Conservation (phyloP, 2,888 invertebrate genomes). For the Lucinisca nassula region DNA sequence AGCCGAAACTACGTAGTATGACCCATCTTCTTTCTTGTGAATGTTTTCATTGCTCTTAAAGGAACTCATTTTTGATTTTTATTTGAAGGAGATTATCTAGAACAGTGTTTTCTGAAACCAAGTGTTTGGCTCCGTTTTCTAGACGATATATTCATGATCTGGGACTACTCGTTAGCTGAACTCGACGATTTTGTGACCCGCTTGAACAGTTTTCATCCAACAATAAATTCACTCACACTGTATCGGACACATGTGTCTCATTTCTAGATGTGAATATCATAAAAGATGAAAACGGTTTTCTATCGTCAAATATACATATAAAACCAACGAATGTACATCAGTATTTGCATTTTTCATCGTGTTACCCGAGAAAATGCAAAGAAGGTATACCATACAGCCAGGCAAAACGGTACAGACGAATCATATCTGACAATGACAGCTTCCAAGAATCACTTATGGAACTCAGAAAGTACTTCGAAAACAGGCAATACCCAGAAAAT, state of each 20-base stretch:
- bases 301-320: too few relatives aligned
- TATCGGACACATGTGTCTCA: too few relatives aligned
- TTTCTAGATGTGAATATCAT: background rate
- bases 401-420: constrained; percentile 32
- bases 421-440: constrained; percentile 37
- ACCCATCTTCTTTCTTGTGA: too few relatives aligned
- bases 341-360: constrained; percentile 21
- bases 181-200: background rate
- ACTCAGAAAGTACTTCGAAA: too few relatives aligned
- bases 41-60: too few relatives aligned
- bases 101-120: background rate
- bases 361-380: constrained; percentile 18
- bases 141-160: background rate
- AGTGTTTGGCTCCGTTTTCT: background rate
- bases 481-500: too few relatives aligned
- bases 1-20: too few relatives aligned
- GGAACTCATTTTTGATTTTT: too few relatives aligned
- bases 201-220: constrained; percentile 22
- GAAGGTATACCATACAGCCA: constrained; percentile 36
- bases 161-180: background rate
- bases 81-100: constrained; percentile 14
- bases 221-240: constrained; percentile 24
- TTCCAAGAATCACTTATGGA: too few relatives aligned
- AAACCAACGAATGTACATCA: constrained; percentile 23
- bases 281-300: background rate